A percentile compares a stretch with the other conserved stretches of the same genome.
Evolutionary conservation across 1,140 invertebrate genomes (phyloP).

Genomic region (Magallana ariakensis): DNA sequence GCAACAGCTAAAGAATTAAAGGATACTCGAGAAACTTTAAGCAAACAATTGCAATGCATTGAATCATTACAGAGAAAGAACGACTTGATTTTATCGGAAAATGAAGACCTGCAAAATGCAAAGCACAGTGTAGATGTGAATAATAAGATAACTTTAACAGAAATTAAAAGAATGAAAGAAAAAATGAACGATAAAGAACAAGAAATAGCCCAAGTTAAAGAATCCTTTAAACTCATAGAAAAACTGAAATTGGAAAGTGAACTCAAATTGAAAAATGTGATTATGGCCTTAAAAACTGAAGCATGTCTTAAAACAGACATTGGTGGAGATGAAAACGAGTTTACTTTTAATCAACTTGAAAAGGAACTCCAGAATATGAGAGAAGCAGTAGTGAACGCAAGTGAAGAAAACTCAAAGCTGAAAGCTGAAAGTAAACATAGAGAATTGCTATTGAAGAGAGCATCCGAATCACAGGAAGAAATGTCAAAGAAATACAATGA

Average conservation of each 20-base stretch:
- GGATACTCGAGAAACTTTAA: background rate
- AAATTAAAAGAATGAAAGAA: constrained; percentile 37
- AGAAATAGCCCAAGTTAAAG: background rate
- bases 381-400: background rate
- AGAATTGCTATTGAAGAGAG: background rate
- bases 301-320: background rate
- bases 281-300: no score
- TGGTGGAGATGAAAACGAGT: background rate
- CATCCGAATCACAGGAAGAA: background rate
- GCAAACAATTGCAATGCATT: background rate
- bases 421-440: background rate
- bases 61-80: background rate
- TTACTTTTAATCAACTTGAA: background rate
- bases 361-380: background rate
- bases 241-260: background rate
- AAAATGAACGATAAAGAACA: constrained; percentile 4
- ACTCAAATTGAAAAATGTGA: background rate
- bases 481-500: background rate
- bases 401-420: background rate
- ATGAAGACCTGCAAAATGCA: constrained; percentile 16
- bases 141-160: constrained; percentile 2
- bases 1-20: background rate
- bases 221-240: background rate
- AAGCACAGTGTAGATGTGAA: background rate
- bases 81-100: constrained; percentile 28